Evolutionary conservation across 1,140 invertebrate species (phyloP), one percentile per base, ranked within the genome.

Genomic region (Saccostrea glomerata): DNA sequence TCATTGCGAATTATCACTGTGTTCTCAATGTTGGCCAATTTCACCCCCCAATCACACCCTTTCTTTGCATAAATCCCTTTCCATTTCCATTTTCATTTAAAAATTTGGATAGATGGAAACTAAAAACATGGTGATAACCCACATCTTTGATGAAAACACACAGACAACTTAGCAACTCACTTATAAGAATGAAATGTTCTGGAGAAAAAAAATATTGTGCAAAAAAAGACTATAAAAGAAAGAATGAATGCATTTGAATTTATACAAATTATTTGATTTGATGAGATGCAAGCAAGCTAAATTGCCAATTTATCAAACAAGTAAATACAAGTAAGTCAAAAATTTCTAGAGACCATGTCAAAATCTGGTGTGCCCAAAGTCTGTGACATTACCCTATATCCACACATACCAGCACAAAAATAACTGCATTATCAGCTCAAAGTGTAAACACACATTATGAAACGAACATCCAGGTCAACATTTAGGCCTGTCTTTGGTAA

Each of bases 351-450:
- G 11, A 47, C 5, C 6, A 30, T 30, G 70, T 77, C 70, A 77
- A 77, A 30, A 77, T 77, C 25, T 77, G 70, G 70, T 30, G 70
- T 77, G 70, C 25, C 23, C 70, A 30, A 77, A 30, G 70, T 77
- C 23, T 36, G 9, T 12, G 15, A 77, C 4, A 30, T 77, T 36
- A 77, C 58, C 15, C 58, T 20, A 6, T n/a, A 63, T 20, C n/a
- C 17, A 20, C 15, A 20, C 70, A 77, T 17, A 63, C 17, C 58
- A 63, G 17, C 58, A 63, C 58, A 63, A 25, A 77, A 30, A 77
- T 77, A 13, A 30, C 70, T 4, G 47, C 60, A 66, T 20, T 77
- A 77, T 77, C 70, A 77, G 70, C 23, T 77, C 70, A 77, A 77
- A 77, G 70, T 77, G 30, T 77, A 73, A 73, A 30, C 23, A 23